Evolutionary conservation across 2,797 vertebrate species (phyloP).

Genomic region (Cyclopterus lumpus): DNA sequence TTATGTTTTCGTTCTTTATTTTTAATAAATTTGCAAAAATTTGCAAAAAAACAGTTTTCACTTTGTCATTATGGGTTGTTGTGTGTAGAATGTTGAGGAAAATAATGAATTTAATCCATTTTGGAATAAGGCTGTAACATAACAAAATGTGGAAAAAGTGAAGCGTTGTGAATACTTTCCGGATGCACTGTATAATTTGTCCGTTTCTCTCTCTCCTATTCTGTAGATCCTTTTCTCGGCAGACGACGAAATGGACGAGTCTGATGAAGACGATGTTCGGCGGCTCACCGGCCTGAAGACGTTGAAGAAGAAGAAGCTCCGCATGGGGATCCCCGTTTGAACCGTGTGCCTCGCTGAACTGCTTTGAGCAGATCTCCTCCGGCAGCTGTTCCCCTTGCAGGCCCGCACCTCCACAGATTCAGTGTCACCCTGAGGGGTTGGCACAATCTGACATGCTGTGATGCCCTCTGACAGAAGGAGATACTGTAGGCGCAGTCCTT

Average conservation of each 20-base stretch:
- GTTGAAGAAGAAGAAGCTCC: slow-evolving; percentile 96
- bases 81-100: no score
- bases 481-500: slow-evolving; percentile 10
- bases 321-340: slow-evolving; percentile 96
- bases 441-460: not conserved
- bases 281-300: slow-evolving; percentile 90
- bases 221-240: slow-evolving; percentile 96
- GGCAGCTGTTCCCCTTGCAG: slow-evolving; percentile 35
- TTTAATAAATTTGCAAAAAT: no score
- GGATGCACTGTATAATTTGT: not conserved
- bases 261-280: slow-evolving; percentile 92
- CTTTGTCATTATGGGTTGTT: no score
- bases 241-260: slow-evolving; percentile 98
- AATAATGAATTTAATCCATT: no score
- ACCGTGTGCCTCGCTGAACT: slow-evolving; percentile 35
- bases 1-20: no score
- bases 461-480: slow-evolving; percentile 11
- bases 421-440: slow-evolving; percentile 7
- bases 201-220: not conserved
- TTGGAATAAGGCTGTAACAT: no score
- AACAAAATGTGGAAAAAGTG: no score
- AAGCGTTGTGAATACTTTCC: no score
- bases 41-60: no score
- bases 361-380: slow-evolving; percentile 15
- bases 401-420: slow-evolving; percentile 22